Evolutionary conservation across 2,113 vertebrate species (phyloP).

Genomic region (Buteo buteo): DNA sequence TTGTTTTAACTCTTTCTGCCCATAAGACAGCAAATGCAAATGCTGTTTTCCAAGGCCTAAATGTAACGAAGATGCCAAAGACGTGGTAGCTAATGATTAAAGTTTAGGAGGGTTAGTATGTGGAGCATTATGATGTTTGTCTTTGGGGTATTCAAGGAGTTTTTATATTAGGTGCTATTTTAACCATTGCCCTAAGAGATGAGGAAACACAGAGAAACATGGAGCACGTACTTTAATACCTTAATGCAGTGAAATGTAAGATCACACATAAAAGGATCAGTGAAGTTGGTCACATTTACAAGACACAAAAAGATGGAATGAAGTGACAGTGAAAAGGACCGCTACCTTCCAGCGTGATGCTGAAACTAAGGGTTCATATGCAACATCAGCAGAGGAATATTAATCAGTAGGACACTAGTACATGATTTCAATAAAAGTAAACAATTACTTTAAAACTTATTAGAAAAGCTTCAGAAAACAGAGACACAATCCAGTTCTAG

Average conservation of each 20-base stretch:
- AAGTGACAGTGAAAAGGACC: not conserved
- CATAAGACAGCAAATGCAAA: not conserved
- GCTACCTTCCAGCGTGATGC: not conserved
- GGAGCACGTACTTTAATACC: not conserved
- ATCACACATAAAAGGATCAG: not conserved
- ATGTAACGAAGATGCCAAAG: not conserved
- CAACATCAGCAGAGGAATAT: not conserved
- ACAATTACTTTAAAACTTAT: not conserved
- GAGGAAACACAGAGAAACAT: not conserved
- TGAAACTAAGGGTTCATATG: not conserved
- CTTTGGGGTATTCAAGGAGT: not conserved
- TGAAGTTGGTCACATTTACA: not conserved
- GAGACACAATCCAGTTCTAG: not conserved
- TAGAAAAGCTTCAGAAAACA: not conserved
- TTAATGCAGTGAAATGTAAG: not conserved
- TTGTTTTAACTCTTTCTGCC: not conserved
- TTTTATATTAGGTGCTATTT: not conserved
- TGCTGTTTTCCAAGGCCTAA: not conserved
- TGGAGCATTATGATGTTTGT: fast-evolving
- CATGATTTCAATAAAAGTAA: not conserved
- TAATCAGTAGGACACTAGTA: not conserved
- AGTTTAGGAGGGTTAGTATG: not conserved
- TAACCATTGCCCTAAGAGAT: not conserved
- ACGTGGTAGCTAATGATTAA: not conserved
- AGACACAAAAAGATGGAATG: not conserved